Evolutionary conservation across 2,113 vertebrate genomes (phyloP), one percentile per base, ranked within the genome.

Genomic region (Ahaetulla prasina): DNA sequence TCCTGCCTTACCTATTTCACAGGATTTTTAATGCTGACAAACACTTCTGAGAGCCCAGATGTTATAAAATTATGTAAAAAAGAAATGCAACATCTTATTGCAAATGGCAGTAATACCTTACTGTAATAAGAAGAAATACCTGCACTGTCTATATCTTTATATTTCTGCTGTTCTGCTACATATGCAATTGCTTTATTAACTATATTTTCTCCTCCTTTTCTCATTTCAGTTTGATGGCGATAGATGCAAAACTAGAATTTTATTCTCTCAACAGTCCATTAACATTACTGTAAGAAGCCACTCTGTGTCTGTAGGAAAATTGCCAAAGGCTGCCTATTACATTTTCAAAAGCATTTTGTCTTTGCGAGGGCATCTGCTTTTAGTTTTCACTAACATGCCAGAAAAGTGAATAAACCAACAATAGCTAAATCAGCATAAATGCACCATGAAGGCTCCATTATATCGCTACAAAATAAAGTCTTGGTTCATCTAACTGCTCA

Each of bases 251-350:
- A 54, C 16, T 54, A 10, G 57, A 23, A 84, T 27, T 89, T 92
- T 54, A 92, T 92, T 84, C 23, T 68, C 74, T 92, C 87, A 87
- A 50, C 85, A 80, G 60, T 84, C 63, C 63, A 88, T 89, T 89
- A 89, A 92, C n/a, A 23, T 49, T 74, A 30, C 57, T 23, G 6
- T 74, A 88, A 68, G n/a, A 88, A 88, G 87, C 85, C 85, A 88
- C 30, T 87, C 57, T 87, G 22, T 35, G 18, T 87, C 91, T 91
- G 14, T 18, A 91, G 63, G 63, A 89, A 92, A 54, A 55, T 23
- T 92, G 63, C 50, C 86, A 80, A 74, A 84, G 25, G 49, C 49
- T 53, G 39, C 87, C 50, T 80, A 22, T 35, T 45, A 80, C 74
- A 80, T 80, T 43, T 92, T 88, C 35, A 92, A 43, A 92, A 89